Evolutionary conservation across 2,888 invertebrate genomes (phyloP).

Genomic region (Gerris lacustris): DNA sequence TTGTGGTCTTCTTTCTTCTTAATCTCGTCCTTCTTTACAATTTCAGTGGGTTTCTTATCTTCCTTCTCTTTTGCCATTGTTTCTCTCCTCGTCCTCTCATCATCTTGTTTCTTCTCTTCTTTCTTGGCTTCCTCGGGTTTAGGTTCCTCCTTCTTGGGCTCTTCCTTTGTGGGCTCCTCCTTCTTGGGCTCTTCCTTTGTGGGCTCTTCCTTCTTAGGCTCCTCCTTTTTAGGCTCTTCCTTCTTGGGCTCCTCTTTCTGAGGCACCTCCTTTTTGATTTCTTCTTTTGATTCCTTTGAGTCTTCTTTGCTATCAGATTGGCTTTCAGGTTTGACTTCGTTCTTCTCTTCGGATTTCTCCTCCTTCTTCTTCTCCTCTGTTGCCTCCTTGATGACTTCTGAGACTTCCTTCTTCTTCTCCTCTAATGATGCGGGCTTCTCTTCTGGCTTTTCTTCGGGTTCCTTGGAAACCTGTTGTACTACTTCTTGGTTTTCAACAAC

Average conservation of each 20-base stretch:
- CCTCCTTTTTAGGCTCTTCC: constrained; percentile 26
- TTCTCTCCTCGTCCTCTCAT: constrained; percentile 23
- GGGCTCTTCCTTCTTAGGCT: constrained; percentile 22
- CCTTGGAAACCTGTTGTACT: neutral
- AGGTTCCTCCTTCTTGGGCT: constrained; percentile 23
- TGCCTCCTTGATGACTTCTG: constrained; percentile 24
- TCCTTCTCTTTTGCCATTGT: constrained; percentile 25
- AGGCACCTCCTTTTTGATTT: constrained; percentile 33
- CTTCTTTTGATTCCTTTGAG: constrained; percentile 27
- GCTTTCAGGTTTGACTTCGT: constrained; percentile 14
- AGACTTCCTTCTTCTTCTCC: constrained; percentile 25
- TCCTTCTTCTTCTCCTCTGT: constrained; percentile 26
- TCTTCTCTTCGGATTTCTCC: constrained; percentile 19
- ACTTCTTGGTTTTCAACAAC: neutral
- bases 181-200: constrained; percentile 9
- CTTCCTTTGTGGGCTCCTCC: constrained; percentile 29
- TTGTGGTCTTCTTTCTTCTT: constrained; percentile 19
- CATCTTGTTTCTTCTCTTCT: constrained; percentile 7
- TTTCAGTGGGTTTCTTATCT: constrained; percentile 26
- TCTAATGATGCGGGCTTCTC: constrained; percentile 18
- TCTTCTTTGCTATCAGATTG: too few species aligned
- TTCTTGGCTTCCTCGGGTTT: constrained; percentile 7
- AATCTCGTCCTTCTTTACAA: constrained; percentile 22
- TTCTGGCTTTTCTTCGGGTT: constrained; percentile 18
- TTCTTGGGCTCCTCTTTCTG: constrained; percentile 26